A percentile compares a stretch with the other conserved stretches of the same genome.
Evolutionary conservation across 2,888 invertebrate species (phyloP).

Genomic region (Panorpa germanica): DNA sequence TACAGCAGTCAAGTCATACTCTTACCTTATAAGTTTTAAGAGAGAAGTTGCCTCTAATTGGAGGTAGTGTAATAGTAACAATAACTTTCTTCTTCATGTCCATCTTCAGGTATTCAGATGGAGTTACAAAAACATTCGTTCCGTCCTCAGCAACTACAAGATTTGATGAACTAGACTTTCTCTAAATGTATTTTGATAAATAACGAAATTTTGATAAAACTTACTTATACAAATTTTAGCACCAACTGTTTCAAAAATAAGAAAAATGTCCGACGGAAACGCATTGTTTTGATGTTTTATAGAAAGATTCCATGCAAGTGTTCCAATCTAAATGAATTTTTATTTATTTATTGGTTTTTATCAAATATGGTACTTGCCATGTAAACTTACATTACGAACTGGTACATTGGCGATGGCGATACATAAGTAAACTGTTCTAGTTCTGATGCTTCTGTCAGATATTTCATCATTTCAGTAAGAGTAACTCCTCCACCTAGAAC

Average conservation of each 20-base stretch:
- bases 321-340: conserved; percentile 21
- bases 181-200: too few relatives aligned
- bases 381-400: conserved; percentile 44
- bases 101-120: conserved; percentile 18
- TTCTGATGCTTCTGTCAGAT: conserved; percentile 20
- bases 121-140: too few relatives aligned
- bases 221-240: conserved; percentile 22
- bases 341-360: neutral
- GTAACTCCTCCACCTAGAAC: conserved; percentile 39
- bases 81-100: conserved; percentile 18
- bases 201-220: conserved; percentile 10
- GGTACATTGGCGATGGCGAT: conserved; percentile 57
- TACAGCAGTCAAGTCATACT: too few relatives aligned
- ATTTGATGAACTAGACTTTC: too few relatives aligned
- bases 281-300: conserved; percentile 29
- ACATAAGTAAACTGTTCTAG: conserved; percentile 34
- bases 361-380: conserved; percentile 2
- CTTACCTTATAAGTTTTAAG: too few relatives aligned
- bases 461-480: conserved; percentile 24
- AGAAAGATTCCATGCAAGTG: conserved; percentile 32
- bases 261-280: conserved; percentile 33
- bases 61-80: conserved; percentile 16
- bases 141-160: too few relatives aligned
- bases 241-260: conserved; percentile 23
- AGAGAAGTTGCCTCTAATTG: too few relatives aligned